Percentiles rank a stretch among this genome's conserved stretches.
These are phyloP conservation scores for Anhinga anhinga DNA, from an alignment of 2,113 vertebrate species.

Conservation along the genomic window DNA sequence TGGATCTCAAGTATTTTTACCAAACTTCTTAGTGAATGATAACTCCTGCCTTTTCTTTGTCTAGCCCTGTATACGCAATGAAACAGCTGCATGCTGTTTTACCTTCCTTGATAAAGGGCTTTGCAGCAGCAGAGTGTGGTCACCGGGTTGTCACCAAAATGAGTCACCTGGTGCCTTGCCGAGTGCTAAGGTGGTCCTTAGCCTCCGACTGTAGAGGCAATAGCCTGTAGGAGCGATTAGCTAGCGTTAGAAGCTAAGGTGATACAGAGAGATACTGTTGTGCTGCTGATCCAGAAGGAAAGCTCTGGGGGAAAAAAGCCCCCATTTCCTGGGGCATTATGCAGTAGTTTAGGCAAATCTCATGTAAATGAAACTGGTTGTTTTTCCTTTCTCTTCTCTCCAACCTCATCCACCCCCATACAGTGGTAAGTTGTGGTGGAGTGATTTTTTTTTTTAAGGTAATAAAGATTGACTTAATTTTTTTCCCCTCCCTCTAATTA, in stretches of 20 bases:
- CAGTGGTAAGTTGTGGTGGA: not conserved
- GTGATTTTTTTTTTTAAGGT: not conserved
- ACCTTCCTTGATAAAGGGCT: not conserved
- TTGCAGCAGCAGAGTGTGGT: not conserved
- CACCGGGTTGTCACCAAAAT: not conserved
- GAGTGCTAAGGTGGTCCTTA: accelerated
- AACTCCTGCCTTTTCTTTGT: not conserved
- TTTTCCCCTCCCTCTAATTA: not conserved
- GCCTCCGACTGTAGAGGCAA: not conserved
- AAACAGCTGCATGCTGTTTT: not conserved
- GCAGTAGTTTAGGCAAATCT: not conserved
- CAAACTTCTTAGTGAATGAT: not conserved
- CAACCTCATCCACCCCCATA: not conserved
- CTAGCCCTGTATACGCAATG: accelerated
- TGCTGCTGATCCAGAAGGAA: not conserved
- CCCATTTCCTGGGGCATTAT: not conserved
- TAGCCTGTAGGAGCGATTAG: accelerated
- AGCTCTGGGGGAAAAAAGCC: not conserved
- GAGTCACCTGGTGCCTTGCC: not conserved
- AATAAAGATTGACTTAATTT: not conserved
- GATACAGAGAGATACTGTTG: not conserved
- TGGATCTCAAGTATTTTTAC: not conserved
- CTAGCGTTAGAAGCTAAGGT: not conserved
- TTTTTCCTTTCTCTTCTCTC: not conserved
- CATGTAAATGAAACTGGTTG: not conserved